Evolutionary conservation across 2,113 vertebrate species (phyloP), one percentile per base, ranked within the genome.

Genomic region (Sinocyclocheilus anophthalmus): DNA sequence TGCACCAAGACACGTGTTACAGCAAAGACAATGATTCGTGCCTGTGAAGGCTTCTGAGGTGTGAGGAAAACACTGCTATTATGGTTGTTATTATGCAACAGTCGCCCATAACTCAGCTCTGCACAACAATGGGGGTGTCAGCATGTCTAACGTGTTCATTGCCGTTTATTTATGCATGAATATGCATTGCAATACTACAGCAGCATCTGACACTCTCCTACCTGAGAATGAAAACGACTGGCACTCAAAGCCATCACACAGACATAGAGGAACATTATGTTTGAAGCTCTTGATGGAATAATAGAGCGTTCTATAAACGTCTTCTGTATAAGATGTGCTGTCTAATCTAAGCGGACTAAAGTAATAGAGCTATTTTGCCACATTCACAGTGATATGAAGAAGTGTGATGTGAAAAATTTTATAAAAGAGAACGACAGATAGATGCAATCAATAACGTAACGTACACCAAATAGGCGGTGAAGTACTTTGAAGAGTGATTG

Each of bases 101-200:
- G 82, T 85, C 76, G 80, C 84, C 85, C 76, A 30, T 72, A 69
- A 84, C 81, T 81, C 82, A 48, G 79, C 81, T 16, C 33, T 22
- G 30, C 76, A 39, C 70, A 76, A 86, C 85, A 77, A 75, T 63
- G 61, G 84, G 39, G 70, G 59, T 85, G 84, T 84, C 82, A 85
- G 37, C 37, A 39, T 76, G 79, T 88, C 81, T 84, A 26, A 75
- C 20, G 12, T 37, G 22, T 80, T 87, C 69, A 65, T 45, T 79
- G 86, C 86, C 86, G 84, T 82, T 88, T 87, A 89, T 83, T 87
- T 85, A 83, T 70, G 75, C 87, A 84, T 86, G 88, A 88, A 87
- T 81, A 85, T 85, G 86, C 83, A 75, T 76, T 78, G 57, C 83
- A 30, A 72, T 48, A 70, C 65, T 69, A 86, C 37, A 65, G 16